These are phyloP conservation scores for Catocala nupta DNA, from an alignment of 2,888 invertebrate genomes.

Conservation along the genomic window DNA sequence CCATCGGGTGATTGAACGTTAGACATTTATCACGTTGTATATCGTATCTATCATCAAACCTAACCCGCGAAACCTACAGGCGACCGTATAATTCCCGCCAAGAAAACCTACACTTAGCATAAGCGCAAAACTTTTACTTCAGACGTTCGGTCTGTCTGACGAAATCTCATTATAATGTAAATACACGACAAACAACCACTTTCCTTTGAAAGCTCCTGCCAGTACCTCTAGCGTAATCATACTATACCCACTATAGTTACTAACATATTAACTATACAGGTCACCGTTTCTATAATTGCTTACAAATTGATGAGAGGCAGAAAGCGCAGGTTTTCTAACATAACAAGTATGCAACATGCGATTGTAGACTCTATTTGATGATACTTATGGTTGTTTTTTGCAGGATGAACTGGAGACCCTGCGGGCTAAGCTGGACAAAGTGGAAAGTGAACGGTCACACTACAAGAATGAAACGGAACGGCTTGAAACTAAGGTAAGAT, in stretches of 20 bases:
- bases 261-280: slow-evolving; percentile 30
- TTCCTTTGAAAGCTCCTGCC: not conserved
- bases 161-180: too few relatives aligned
- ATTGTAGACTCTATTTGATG: slow-evolving; percentile 7
- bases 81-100: too few relatives aligned
- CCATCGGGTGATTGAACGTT: too few relatives aligned
- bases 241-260: slow-evolving; percentile 12
- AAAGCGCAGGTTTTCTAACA: slow-evolving; percentile 39
- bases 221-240: not conserved
- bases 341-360: not conserved
- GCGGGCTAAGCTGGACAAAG: slow-evolving; percentile 93
- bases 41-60: too few relatives aligned
- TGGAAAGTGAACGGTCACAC: slow-evolving; percentile 94
- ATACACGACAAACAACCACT: not conserved
- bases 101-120: too few relatives aligned
- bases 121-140: too few relatives aligned
- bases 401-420: slow-evolving; percentile 96
- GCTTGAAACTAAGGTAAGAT: slow-evolving; percentile 95
- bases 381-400: slow-evolving; percentile 54
- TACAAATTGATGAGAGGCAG: slow-evolving; percentile 40
- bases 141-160: too few relatives aligned
- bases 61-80: too few relatives aligned
- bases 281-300: slow-evolving; percentile 45
- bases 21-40: too few relatives aligned
- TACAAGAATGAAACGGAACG: slow-evolving; percentile 96